phyloP scores from a whole-genome alignment of 2,113 vertebrate species.

The Microtus ochrogaster region DNA sequence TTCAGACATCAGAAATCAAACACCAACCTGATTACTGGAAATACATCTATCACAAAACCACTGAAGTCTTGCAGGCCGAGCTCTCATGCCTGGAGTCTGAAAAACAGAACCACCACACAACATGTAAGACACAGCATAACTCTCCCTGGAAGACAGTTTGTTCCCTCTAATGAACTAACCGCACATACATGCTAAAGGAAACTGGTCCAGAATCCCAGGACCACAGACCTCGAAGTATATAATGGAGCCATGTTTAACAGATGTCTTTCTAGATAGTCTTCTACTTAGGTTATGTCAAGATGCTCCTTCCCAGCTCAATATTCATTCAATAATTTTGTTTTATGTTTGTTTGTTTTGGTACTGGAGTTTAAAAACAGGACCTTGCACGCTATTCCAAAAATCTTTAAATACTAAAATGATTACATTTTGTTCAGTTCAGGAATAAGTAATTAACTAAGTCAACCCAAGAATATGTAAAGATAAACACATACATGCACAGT shows the following conservation, averaged over 20 bases:
- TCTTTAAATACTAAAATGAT: slow-evolving; percentile 42
- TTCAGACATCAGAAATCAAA: slow-evolving; percentile 49
- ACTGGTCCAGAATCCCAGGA: background rate
- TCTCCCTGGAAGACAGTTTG: background rate
- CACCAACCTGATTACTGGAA: slow-evolving; percentile 88
- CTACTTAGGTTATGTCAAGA: slow-evolving; percentile 5
- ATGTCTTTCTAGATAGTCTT: background rate
- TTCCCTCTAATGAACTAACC: background rate
- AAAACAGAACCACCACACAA: slow-evolving; percentile 68
- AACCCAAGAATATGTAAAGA: slow-evolving; percentile 38
- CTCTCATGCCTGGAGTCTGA: slow-evolving; percentile 95
- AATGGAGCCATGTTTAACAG: background rate
- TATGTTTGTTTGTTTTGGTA: background rate
- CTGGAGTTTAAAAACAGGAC: background rate
- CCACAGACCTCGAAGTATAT: background rate
- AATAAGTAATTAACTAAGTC: slow-evolving; percentile 34
- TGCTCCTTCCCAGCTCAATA: slow-evolving; percentile 41
- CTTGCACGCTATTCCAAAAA: background rate
- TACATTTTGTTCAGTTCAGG: slow-evolving; percentile 1
- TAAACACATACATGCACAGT: background rate
- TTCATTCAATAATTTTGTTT: background rate
- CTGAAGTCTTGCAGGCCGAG: slow-evolving; percentile 88
- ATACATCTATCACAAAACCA: slow-evolving; percentile 93
- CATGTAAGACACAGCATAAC: background rate
- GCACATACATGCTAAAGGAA: background rate